Evolutionary conservation across 2,113 vertebrate species (phyloP).

Genomic region (Apodemus sylvaticus): DNA sequence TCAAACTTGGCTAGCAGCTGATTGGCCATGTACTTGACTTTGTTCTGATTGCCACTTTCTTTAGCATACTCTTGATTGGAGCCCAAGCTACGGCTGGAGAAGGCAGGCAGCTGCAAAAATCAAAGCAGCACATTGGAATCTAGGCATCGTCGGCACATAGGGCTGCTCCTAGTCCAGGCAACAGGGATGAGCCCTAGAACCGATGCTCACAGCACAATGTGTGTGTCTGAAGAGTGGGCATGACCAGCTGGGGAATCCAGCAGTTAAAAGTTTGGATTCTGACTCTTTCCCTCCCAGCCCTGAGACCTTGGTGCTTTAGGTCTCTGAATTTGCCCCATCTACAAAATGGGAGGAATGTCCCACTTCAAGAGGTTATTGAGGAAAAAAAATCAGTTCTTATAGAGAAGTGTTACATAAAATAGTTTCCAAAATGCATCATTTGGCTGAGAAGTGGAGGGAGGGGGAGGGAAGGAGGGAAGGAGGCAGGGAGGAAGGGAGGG

Average conservation of each 20-base stretch:
- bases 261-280: neutral
- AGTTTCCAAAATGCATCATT: neutral
- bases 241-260: neutral
- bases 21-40: slow-evolving; percentile 96
- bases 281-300: neutral
- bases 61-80: slow-evolving; percentile 83
- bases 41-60: slow-evolving; percentile 90
- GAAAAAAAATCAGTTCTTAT: neutral
- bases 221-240: neutral
- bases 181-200: fast-evolving
- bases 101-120: slow-evolving; percentile 85
- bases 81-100: slow-evolving; percentile 83
- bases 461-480: too few species aligned
- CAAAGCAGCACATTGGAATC: slow-evolving; percentile 26
- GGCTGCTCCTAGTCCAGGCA: neutral
- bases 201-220: fast-evolving
- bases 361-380: neutral
- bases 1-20: slow-evolving; percentile 97
- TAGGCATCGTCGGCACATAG: fast-evolving
- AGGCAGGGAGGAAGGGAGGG: too few species aligned
- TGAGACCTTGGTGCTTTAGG: neutral
- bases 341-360: neutral
- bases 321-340: neutral
- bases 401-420: neutral
- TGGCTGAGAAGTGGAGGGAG: neutral